These are phyloP conservation scores for Bathynomus jamesi DNA, from an alignment of 1,140 invertebrate species.

Conservation along the genomic window DNA sequence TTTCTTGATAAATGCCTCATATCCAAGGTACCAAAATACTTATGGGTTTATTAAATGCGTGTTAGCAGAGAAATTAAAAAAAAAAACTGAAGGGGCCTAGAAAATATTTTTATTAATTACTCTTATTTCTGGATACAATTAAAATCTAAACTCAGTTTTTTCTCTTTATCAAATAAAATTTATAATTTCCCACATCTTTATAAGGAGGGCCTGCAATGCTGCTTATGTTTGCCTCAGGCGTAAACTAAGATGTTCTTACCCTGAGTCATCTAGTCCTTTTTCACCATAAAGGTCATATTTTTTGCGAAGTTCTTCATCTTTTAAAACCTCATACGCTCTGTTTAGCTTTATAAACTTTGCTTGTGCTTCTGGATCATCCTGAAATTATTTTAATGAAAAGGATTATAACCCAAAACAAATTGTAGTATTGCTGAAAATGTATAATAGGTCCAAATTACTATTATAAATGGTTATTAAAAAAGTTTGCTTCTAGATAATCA, in stretches of 20 bases:
- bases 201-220: no score
- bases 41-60: no score
- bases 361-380: constrained; percentile 64
- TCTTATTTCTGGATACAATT: no score
- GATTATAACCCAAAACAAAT: neutral
- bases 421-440: neutral
- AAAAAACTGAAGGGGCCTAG: no score
- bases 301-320: constrained; percentile 67
- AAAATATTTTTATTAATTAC: no score
- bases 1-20: no score
- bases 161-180: no score
- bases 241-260: constrained; percentile 8
- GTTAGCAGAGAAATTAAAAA: no score
- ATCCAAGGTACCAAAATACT: no score
- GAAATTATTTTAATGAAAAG: constrained; percentile 33
- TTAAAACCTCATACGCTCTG: constrained; percentile 73
- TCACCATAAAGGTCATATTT: constrained; percentile 74
- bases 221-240: no score
- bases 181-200: no score
- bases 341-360: constrained; percentile 67
- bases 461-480: constrained; percentile 27
- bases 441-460: neutral
- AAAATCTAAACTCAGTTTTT: no score
- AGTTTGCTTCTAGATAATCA: constrained; percentile 1
- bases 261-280: constrained; percentile 53